Percentiles rank a stretch among this genome's conserved stretches.
phyloP scores from a whole-genome alignment of 2,888 invertebrate genomes.

The Ormyrus nitidulus region DNA sequence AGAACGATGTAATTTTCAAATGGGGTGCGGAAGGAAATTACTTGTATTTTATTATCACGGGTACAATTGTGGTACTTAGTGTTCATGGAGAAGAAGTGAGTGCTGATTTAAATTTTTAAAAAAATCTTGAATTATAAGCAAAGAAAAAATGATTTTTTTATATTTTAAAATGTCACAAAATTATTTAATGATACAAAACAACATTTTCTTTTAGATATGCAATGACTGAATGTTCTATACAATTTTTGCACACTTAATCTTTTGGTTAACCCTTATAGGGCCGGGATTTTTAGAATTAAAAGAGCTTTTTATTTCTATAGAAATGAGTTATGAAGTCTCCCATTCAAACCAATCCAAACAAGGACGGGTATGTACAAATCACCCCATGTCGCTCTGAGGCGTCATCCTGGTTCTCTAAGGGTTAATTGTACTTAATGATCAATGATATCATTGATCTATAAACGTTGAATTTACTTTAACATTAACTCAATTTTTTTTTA shows the following conservation, averaged over 20 bases:
- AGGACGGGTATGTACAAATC: no score
- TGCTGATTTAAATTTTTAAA: background rate
- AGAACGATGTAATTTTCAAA: slow-evolving; percentile 70
- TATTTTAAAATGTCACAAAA: background rate
- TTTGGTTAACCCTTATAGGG: no score
- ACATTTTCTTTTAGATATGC: background rate
- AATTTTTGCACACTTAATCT: background rate
- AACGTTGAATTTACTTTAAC: background rate
- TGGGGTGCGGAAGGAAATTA: slow-evolving; percentile 65
- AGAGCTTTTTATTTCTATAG: no score
- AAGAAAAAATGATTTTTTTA: background rate
- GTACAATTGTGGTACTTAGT: slow-evolving; percentile 68
- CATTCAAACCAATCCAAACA: no score
- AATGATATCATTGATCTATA: no score
- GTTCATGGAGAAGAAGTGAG: slow-evolving; percentile 67
- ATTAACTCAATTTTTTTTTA: background rate
- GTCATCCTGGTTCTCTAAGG: no score
- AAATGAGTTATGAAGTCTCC: no score
- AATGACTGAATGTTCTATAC: background rate
- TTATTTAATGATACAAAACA: background rate
- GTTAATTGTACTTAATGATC: no score
- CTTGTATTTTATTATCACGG: slow-evolving; percentile 73
- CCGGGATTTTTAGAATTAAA: no score
- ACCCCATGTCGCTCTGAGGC: no score
- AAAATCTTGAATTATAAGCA: background rate